A percentile compares a stretch with the other conserved stretches of the same genome.
Evolutionary conservation across 2,797 vertebrate species (phyloP).

Genomic region (Thunnus albacares): DNA sequence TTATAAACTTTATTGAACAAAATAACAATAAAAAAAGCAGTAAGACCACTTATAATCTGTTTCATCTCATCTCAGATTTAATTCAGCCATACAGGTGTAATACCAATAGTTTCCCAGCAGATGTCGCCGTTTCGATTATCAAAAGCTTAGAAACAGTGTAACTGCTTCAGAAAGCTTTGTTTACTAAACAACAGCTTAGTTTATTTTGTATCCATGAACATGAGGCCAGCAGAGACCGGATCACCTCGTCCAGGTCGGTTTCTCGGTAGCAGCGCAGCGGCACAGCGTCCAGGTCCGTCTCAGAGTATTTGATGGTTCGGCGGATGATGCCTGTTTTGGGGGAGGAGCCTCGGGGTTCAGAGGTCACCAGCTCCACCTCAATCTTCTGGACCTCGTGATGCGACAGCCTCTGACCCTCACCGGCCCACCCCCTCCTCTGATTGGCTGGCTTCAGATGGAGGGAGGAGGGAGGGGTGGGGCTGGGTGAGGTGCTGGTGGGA

Average conservation of each 20-base stretch:
- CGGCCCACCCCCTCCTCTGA: slow-evolving; percentile 52
- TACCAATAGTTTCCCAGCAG: no score
- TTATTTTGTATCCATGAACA: no score
- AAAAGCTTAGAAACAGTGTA: no score
- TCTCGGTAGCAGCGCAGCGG: slow-evolving; percentile 94
- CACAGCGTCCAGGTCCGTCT: slow-evolving; percentile 95
- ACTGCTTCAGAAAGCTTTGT: no score
- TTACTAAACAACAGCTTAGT: no score
- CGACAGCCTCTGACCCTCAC: not conserved
- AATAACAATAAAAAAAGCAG: no score
- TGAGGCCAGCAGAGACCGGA: not conserved
- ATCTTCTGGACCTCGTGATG: slow-evolving; percentile 86
- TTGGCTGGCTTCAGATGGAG: slow-evolving; percentile 46
- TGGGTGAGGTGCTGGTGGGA: slow-evolving; percentile 52
- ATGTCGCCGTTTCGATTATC: no score
- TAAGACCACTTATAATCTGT: no score
- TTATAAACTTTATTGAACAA: no score
- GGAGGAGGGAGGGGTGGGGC: slow-evolving; percentile 67
- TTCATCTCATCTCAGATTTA: no score
- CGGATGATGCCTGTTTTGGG: slow-evolving; percentile 87
- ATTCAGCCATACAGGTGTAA: no score
- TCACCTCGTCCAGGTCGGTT: slow-evolving; percentile 94
- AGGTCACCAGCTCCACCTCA: slow-evolving; percentile 88
- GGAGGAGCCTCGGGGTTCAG: slow-evolving; percentile 52
- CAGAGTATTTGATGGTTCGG: slow-evolving; percentile 91